Conservation (phyloP, 1,140 invertebrate species). For the Tribolium madens region DNA sequence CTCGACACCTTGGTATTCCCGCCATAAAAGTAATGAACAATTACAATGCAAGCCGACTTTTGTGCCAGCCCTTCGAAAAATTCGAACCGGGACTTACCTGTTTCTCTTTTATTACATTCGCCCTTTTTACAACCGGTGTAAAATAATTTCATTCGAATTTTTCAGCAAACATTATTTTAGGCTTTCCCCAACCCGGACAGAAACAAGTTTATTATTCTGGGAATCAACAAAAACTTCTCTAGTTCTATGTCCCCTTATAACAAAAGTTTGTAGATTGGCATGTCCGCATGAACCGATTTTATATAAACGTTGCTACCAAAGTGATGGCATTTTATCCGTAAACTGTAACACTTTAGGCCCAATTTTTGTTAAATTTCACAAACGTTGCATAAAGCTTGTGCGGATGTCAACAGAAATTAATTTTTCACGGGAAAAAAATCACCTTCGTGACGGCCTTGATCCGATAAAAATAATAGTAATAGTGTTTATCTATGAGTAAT, state of each 20-base stretch:
- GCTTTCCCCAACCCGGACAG: constrained; percentile 2
- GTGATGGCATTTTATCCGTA: background rate
- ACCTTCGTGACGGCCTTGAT: constrained; percentile 8
- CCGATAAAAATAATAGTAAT: background rate
- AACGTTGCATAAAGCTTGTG: background rate
- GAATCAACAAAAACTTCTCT: constrained; percentile 15
- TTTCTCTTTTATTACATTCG: background rate
- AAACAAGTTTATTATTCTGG: constrained; percentile 39
- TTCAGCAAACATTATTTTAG: constrained; percentile 17
- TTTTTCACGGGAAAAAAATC: constrained; percentile 25
- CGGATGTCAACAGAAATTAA: constrained; percentile 30
- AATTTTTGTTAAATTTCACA: background rate
- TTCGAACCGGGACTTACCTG: constrained; percentile 21
- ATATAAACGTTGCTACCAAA: background rate
- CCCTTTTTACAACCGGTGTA: constrained; percentile 4
- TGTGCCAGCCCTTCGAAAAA: background rate
- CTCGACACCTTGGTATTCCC: constrained; percentile 4
- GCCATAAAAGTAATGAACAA: constrained; percentile 32
- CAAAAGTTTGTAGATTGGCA: constrained; percentile 29
- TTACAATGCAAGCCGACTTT: constrained; percentile 14
- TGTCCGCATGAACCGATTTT: constrained; percentile 16
- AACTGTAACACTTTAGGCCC: background rate
- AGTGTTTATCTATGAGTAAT: constrained; percentile 10
- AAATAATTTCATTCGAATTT: background rate
- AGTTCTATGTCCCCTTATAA: constrained; percentile 17